phyloP scores from a whole-genome alignment of 2,888 invertebrate genomes.

The Protula sp. region DNA sequence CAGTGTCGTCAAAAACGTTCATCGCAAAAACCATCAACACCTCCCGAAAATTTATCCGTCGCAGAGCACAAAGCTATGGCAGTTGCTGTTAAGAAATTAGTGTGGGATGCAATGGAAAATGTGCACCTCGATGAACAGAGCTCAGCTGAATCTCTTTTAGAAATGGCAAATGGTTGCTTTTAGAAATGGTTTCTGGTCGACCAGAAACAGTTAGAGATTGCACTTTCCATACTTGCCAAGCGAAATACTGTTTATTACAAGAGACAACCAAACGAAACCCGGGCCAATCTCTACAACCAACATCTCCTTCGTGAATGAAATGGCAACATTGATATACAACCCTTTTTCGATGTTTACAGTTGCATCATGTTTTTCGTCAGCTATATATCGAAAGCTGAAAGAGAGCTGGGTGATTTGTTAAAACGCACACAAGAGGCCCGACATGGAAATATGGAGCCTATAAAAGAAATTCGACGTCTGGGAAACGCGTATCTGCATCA shows the following conservation, averaged over 20 bases:
- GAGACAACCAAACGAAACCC: not conserved
- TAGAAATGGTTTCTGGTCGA: no score
- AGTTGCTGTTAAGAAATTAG: no score
- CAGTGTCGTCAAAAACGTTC: not conserved
- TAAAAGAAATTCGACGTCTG: not conserved
- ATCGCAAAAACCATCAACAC: no score
- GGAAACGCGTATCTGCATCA: not conserved
- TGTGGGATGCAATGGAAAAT: no score
- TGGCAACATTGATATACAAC: not conserved
- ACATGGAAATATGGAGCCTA: not conserved
- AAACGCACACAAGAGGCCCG: not conserved
- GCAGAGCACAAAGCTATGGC: not conserved
- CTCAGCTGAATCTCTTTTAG: no score
- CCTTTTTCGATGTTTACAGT: not conserved
- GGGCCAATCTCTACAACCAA: not conserved
- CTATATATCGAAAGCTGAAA: not conserved
- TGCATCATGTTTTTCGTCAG: not conserved
- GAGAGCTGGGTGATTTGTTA: not conserved
- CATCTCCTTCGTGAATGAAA: not conserved
- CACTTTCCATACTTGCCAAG: no score
- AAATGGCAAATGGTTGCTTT: no score
- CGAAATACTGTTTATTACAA: not conserved
- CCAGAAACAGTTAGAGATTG: no score
- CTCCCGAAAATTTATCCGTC: no score
- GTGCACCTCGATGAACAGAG: no score